phyloP scores from a whole-genome alignment of 2,888 invertebrate species.

The Andrena flavipes region DNA sequence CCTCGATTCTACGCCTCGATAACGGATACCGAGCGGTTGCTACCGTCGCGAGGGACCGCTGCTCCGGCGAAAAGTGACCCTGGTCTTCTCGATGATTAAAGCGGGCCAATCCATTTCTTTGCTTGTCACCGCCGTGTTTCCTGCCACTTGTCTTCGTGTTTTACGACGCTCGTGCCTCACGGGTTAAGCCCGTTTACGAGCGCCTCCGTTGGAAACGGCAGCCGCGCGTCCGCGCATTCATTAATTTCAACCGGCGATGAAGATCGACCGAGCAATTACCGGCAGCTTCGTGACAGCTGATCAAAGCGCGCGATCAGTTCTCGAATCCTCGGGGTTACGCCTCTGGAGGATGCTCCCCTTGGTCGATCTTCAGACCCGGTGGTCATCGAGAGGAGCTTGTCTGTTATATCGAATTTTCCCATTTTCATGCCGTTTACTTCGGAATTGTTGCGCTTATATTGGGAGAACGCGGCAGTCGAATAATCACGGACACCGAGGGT shows the following conservation, averaged over 20 bases:
- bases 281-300: slow-evolving; percentile 15
- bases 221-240: slow-evolving; percentile 43
- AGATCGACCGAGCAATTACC: slow-evolving; percentile 21
- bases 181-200: slow-evolving; percentile 50
- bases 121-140: slow-evolving; percentile 58
- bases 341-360: too few species aligned
- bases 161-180: slow-evolving; percentile 43
- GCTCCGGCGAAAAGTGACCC: slow-evolving; percentile 1
- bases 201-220: slow-evolving; percentile 45
- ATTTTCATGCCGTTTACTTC: too few species aligned
- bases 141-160: slow-evolving; percentile 58
- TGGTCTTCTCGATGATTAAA: slow-evolving; percentile 53
- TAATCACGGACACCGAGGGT: too few species aligned
- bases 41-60: background rate
- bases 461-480: too few species aligned
- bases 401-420: too few species aligned
- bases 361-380: too few species aligned
- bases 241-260: slow-evolving; percentile 45
- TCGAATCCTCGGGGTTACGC: background rate
- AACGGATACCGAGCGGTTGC: background rate
- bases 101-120: slow-evolving; percentile 53
- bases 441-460: too few species aligned
- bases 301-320: slow-evolving; percentile 2
- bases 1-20: slow-evolving; percentile 36
- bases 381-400: too few species aligned